A percentile compares a stretch with the other conserved stretches of the same genome.
Conservation (phyloP, 2,888 invertebrate species). For the Aphidius colemani region DNA sequence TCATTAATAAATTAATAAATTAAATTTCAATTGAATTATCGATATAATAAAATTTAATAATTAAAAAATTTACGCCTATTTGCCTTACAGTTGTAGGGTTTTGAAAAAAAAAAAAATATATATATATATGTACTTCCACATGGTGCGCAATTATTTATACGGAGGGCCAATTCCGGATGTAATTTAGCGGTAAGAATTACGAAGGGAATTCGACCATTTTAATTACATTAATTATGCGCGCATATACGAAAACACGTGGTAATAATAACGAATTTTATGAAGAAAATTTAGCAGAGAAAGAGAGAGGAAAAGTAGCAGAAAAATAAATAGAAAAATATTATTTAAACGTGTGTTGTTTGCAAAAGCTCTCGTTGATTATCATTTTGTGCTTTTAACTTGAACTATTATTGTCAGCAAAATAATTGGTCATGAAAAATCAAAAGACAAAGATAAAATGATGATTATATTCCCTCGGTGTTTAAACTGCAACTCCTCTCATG, state of each 20-base stretch:
- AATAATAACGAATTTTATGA: conserved; percentile 14
- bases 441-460: no score
- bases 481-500: conserved; percentile 7
- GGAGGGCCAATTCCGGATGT: conserved; percentile 9
- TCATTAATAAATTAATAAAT: no score
- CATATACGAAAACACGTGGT: conserved; percentile 14
- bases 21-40: conserved; percentile 1
- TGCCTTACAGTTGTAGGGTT: no score
- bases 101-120: no score
- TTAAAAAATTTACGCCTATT: background rate
- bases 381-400: no score
- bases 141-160: conserved; percentile 12
- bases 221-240: conserved; percentile 24
- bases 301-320: background rate
- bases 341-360: conserved; percentile 12
- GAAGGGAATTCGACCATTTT: conserved; percentile 9
- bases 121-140: background rate
- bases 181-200: conserved; percentile 15
- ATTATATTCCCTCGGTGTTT: no score
- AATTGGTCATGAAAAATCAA: no score
- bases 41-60: conserved; percentile 4
- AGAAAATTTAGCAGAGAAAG: conserved; percentile 7
- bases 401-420: background rate
- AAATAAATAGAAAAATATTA: conserved; percentile 24
- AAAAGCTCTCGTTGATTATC: conserved; percentile 9